phyloP scores from a whole-genome alignment of 2,113 vertebrate species.

The Argyrosomus japonicus region DNA sequence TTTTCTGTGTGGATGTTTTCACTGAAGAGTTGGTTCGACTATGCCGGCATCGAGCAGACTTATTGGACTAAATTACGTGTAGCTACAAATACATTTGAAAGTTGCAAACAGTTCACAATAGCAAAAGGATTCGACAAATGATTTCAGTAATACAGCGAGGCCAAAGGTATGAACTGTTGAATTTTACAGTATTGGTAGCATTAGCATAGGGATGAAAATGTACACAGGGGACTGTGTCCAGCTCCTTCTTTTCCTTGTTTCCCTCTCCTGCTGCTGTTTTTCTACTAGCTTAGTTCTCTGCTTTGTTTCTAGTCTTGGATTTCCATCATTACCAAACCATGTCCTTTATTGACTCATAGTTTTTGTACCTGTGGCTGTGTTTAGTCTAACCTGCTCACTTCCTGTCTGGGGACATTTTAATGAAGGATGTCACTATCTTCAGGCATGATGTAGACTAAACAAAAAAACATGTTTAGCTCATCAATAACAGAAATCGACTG shows the following conservation, averaged over 20 bases:
- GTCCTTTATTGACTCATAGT: conserved; percentile 31
- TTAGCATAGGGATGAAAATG: not conserved
- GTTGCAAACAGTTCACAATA: not conserved
- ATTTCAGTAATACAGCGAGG: not conserved
- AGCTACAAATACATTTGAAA: not conserved
- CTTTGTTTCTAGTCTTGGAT: conserved; percentile 20
- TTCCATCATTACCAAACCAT: conserved; percentile 22
- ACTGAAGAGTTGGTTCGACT: conserved; percentile 1
- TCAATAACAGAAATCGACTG: not conserved
- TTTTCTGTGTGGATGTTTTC: conserved; percentile 28
- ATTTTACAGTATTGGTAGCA: not conserved
- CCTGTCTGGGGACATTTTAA: conserved; percentile 49
- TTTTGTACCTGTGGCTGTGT: conserved; percentile 12
- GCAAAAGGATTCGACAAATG: not conserved
- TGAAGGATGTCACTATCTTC: conserved; percentile 39
- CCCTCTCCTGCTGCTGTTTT: conserved; percentile 60
- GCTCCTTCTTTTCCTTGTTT: conserved; percentile 24
- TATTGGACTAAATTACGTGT: not conserved
- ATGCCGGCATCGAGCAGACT: not conserved
- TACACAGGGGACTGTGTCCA: not conserved
- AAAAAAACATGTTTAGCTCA: not conserved
- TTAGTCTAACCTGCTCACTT: conserved; percentile 21
- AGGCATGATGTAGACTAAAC: not conserved
- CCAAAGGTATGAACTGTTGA: not conserved
- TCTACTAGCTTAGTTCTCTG: conserved; percentile 32